Base-by-base conservation (phyloP, 2,888 invertebrate species). In the Chrysotoxum bicinctum region DNA sequence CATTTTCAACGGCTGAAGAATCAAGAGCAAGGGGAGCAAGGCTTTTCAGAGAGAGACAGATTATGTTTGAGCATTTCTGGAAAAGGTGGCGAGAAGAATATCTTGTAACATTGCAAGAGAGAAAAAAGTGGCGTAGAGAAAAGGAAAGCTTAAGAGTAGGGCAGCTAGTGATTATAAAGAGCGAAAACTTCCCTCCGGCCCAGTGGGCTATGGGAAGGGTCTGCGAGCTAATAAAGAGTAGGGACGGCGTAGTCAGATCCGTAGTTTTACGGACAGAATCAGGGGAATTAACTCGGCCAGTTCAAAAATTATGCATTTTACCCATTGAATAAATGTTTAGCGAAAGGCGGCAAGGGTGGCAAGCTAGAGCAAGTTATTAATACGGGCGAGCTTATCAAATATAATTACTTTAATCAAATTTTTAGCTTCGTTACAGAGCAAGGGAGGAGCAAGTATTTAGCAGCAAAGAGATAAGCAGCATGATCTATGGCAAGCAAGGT, bases 41-140 rank as follows among this genome's bases (percentile, higher is more conserved):
- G 2, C n/a, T 75, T 8, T 75, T 50, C 32, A 21, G 45, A 54
- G 30, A 62, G 9, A 19, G 73, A 16, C 30, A 73, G 12, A 8
- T 35, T 19, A 73, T 62, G 73, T n/a, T 73, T 14, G 16, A 43
- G 7, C 43, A 74, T 26, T 62, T 62, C 16, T 74, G 54, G 74
- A 10, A 12, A 12, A 19, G 62, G 26, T 74, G 74, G 62, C 50
- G 32, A 37, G 52, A 43, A 30, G 54, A 74, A 10, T 74, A 75
- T 45, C 26, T 75, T 14, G 56, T 35, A 0, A 54, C 14, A 6
- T 21, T 75, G 14, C 66, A 54, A 32, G 70, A 70, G 54, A 14
- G 70, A 23, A 70, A 56, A 23, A 70, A 26, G 37, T 70, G 70
- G 54, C 14, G 70, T 14, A 40, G 40, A 56, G 35, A 70, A 26